A percentile compares a stretch with the other conserved stretches of the same genome.
Evolutionary conservation across 2,113 vertebrate species (phyloP).

Genomic region (Megaleporinus macrocephalus): DNA sequence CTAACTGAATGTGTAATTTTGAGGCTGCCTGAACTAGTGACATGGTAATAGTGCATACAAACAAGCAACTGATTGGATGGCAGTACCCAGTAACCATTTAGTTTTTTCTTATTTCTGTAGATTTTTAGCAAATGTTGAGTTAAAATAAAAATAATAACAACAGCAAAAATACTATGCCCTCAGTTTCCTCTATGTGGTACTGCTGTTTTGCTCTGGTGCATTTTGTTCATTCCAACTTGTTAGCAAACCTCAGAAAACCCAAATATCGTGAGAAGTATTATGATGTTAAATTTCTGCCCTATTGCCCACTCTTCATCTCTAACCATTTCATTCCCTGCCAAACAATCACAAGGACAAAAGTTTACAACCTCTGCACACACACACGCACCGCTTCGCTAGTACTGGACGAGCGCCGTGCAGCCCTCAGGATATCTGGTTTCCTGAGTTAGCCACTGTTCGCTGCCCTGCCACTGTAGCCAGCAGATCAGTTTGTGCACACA

Average conservation of each 20-base stretch:
- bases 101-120: no score
- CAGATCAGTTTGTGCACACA: conserved; percentile 12
- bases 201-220: no score
- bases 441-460: conserved; percentile 16
- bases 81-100: no score
- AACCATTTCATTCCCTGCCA: not conserved
- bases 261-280: not conserved
- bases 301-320: not conserved
- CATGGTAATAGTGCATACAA: no score
- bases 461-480: conserved; percentile 15
- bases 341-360: conserved; percentile 17
- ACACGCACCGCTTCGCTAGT: not conserved
- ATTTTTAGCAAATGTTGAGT: no score
- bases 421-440: conserved; percentile 47
- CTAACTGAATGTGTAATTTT: no score
- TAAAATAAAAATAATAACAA: no score
- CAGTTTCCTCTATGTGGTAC: not conserved
- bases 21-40: no score
- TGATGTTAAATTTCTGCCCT: not conserved
- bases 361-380: not conserved
- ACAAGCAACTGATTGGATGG: no score
- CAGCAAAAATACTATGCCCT: no score
- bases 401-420: not conserved
- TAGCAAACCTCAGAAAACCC: not conserved
- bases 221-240: no score